These are phyloP conservation scores for Dorcus parallelipipedus DNA, from an alignment of 2,888 invertebrate genomes.

Conservation along the genomic window DNA sequence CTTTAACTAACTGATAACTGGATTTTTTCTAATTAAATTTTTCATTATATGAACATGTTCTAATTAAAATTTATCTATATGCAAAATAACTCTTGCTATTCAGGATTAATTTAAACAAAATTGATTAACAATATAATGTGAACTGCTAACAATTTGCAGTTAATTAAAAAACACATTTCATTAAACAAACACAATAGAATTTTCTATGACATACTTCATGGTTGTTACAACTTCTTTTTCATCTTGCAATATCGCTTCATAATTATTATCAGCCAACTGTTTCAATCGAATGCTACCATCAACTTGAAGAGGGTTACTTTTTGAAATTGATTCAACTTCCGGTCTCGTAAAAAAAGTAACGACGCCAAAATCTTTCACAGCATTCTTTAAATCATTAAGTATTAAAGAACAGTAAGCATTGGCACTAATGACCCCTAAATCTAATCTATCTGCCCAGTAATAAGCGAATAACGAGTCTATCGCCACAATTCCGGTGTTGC, in stretches of 20 bases:
- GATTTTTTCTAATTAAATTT: too few species aligned
- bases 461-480: constrained; percentile 52
- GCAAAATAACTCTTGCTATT: too few species aligned
- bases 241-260: not conserved
- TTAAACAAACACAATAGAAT: not conserved
- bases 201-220: not conserved
- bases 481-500: constrained; percentile 47
- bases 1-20: too few species aligned
- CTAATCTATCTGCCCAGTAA: constrained; percentile 47
- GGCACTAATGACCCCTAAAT: constrained; percentile 9
- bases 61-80: too few species aligned
- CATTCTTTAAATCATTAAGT: constrained; percentile 2
- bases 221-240: not conserved
- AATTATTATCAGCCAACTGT: not conserved
- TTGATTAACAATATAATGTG: too few species aligned
- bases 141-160: too few species aligned
- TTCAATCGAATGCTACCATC: not conserved
- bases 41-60: too few species aligned
- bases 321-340: not conserved
- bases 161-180: too few species aligned
- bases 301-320: not conserved
- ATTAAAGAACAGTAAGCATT: constrained; percentile 8
- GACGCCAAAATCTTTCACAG: constrained; percentile 8
- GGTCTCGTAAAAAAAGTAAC: constrained; percentile 7
- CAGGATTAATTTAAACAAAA: too few species aligned